Base-by-base conservation (phyloP, 2,888 invertebrate genomes). In the Nomada fucata region DNA sequence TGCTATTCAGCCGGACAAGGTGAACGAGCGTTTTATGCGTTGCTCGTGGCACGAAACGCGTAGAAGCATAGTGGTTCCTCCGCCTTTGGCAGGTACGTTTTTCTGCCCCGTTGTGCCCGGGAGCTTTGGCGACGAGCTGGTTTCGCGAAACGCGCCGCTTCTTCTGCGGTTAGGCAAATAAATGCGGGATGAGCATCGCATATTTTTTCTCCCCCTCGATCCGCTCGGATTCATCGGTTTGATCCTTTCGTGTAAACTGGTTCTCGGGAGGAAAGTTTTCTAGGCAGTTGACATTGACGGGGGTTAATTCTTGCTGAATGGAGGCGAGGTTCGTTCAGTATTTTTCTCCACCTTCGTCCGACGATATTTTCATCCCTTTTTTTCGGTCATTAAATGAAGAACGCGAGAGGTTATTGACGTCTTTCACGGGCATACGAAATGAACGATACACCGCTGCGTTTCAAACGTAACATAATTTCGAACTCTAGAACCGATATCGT, bases 101-200 rank as follows among this genome's bases (percentile, higher is more conserved):
- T 87, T 86, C 78, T 84, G 81, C 86, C 88, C 84, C 84, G 86
- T 89, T 88, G 84, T 87, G 53, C 85, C 36, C 36, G 77, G 67
- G 59, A 36, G 26, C 60, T 59, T 70, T 26, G 68, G 20, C 44
- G 63, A 52, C 42, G 44, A 15, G 42, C 29, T 29, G 26, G 47
- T 60, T 83, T 85, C 73, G 67, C 72, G 77, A 78, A 82, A 76
- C 29, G 50, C 26, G 72, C 60, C 23, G 11, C 18, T 20, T 20
- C 29, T n/a, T 29, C 20, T 50, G 10, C 29, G 47, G 23, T n/a
- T 36, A n/a, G 29, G 10, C 2, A 29, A 26, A n/a, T 11, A 13
- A 20, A 7, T 18, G 18, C 2, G 18, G 44, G 10, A 23, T 2
- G 11, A 9, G 7, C 2, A 15, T 47, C 63, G 47, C n/a, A 47